These are phyloP conservation scores for Diprion similis DNA, from an alignment of 1,140 invertebrate species.

Conservation along the genomic window DNA sequence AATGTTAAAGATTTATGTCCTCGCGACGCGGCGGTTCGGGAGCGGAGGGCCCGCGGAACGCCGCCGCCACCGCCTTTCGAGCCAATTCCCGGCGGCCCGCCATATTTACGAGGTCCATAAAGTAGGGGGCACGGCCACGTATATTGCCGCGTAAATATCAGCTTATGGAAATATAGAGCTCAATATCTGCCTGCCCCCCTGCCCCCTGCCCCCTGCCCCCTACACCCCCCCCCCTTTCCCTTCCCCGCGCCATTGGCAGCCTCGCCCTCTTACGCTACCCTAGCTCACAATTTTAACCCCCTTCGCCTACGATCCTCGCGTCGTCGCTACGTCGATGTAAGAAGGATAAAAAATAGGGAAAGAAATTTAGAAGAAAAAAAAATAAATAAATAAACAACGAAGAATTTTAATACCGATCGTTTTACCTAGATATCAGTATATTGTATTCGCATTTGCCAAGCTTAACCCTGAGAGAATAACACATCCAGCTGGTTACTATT, in stretches of 20 bases:
- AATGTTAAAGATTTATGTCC: neutral
- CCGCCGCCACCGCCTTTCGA: slow-evolving; percentile 56
- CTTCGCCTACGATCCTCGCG: neutral
- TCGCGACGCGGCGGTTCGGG: slow-evolving; percentile 8
- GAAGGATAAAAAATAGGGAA: no score
- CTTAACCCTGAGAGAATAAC: no score
- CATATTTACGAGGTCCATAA: slow-evolving; percentile 65
- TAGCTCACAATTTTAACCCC: slow-evolving; percentile 14
- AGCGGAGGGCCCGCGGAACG: slow-evolving; percentile 27
- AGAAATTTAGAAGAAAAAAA: no score
- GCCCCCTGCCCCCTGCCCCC: slow-evolving; percentile 32
- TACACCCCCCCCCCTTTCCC: slow-evolving; percentile 27
- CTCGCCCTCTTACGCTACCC: slow-evolving; percentile 8
- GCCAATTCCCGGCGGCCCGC: slow-evolving; percentile 59
- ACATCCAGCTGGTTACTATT: no score
- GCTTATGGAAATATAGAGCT: slow-evolving; percentile 67
- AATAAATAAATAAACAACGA: no score
- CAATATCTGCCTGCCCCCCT: slow-evolving; percentile 60
- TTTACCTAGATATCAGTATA: no score
- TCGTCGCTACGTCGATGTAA: no score
- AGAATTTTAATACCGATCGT: no score
- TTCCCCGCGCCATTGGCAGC: slow-evolving; percentile 13
- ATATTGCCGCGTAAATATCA: slow-evolving; percentile 65
- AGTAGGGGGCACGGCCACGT: slow-evolving; percentile 59
- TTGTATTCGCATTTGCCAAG: no score